Base-by-base conservation (phyloP, 2,113 vertebrate species). In the Limanda limanda region DNA sequence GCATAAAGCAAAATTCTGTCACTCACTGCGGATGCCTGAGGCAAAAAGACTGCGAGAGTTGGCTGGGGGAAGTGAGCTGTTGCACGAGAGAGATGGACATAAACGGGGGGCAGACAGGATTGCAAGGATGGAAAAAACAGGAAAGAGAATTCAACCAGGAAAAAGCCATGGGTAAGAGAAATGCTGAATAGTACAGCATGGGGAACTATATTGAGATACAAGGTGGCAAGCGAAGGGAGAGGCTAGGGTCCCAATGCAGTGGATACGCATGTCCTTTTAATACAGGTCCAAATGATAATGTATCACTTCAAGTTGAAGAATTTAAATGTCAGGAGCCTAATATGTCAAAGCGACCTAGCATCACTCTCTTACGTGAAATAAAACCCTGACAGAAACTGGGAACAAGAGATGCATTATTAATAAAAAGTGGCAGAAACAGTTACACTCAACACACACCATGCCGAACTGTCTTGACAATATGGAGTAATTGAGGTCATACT, bases 321-420 rank as follows among this genome's bases (percentile, higher is more conserved):
- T 76, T 82, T 62, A 90, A 93, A 92, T 88, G 90, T 91, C 89
- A 86, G 83, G 37, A 60, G 65, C 79, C 82, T 57, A 75, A 74
- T 79, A 74, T 74, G 90, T 91, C 87, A 88, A 68, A 71, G 51
- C 57, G 68, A 68, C 72, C 76, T 68, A 59, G 57, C 68, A 52
- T 85, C 86, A 76, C 48, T 70, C 67, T 56, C 14, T 42, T 59
- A 69, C 67, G 59, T 70, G 62, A 71, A 81, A 83, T 58, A 75
- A 79, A 83, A 69, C 48, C 74, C 60, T 56, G 58, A 68, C 51
- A 72, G 78, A 82, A 68, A 74, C 68, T 21, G 47, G 48, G 48
- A 80, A 84, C 67, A 71, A 80, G 11, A 56, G 79, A 87, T 88
- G 76, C 78, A 87, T 88, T 88, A 87, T 83, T 91, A 89, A 91